These are phyloP conservation scores for Syrrhaptes paradoxus DNA, from an alignment of 2,113 vertebrate genomes.

Conservation along the genomic window DNA sequence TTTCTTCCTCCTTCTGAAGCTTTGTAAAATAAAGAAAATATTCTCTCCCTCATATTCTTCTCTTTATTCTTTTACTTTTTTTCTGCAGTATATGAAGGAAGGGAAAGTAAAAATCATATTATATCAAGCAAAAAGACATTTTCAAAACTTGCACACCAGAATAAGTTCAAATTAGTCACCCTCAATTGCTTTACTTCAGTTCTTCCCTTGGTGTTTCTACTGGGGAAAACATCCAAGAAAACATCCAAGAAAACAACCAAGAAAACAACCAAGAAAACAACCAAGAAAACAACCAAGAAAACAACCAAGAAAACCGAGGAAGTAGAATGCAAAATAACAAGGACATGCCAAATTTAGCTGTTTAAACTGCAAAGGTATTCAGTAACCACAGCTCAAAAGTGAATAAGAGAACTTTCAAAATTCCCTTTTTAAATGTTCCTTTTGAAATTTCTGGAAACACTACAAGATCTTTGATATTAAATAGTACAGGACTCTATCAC, in stretches of 20 bases:
- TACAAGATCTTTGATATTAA: neutral
- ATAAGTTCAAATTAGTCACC: neutral
- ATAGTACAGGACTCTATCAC: neutral
- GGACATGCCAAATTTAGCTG: neutral
- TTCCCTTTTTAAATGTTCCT: accelerated
- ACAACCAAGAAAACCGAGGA: neutral
- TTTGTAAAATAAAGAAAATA: neutral
- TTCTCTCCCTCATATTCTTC: neutral
- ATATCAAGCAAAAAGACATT: neutral
- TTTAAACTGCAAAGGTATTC: neutral
- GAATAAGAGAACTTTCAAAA: neutral
- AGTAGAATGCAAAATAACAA: neutral
- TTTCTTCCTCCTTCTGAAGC: neutral
- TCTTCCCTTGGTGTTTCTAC: neutral
- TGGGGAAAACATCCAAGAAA: no score
- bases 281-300: no score
- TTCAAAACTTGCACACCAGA: neutral
- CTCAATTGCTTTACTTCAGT: neutral
- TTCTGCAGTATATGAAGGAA: neutral
- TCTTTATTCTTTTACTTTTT: neutral
- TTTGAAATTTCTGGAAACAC: neutral
- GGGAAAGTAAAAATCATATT: neutral
- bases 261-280: no score
- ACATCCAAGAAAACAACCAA: neutral
- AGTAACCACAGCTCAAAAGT: neutral